Conservation (phyloP, 2,113 vertebrate species). For the Forbesichthys papilliferus region DNA sequence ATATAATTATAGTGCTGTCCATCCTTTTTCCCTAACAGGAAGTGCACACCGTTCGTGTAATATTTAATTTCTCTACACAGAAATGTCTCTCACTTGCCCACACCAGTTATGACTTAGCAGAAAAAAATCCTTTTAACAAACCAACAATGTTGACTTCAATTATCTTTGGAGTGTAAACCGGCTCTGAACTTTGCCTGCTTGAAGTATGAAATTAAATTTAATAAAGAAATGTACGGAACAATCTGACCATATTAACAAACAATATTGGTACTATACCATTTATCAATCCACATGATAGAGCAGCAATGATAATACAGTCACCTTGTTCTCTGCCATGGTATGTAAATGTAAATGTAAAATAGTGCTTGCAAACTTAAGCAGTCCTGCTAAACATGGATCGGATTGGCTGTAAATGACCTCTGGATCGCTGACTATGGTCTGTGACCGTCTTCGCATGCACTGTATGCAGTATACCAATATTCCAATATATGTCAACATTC, state of each 20-base stretch:
- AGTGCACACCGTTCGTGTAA: no score
- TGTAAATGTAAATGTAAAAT: conserved; percentile 26
- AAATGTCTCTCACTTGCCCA: no score
- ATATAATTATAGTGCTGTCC: no score
- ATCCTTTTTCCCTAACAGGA: no score
- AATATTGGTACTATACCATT: not conserved
- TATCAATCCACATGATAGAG: not conserved
- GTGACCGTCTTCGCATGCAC: conserved; percentile 3
- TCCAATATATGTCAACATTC: no score
- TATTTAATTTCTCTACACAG: no score
- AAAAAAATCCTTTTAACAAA: no score
- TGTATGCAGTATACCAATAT: no score
- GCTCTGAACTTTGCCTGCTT: not conserved
- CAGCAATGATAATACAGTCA: not conserved
- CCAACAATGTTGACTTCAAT: no score
- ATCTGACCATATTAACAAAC: not conserved
- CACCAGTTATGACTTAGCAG: no score
- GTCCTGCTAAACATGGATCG: conserved; percentile 47
- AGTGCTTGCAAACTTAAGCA: conserved; percentile 25
- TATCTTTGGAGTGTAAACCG: no score
- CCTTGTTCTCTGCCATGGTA: conserved; percentile 16
- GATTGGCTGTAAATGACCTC: conserved; percentile 61
- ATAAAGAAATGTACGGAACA: not conserved
- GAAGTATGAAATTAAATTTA: not conserved
- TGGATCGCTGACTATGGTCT: conserved; percentile 46